phyloP scores from a whole-genome alignment of 2,113 vertebrate genomes.

The Oenanthe melanoleuca region DNA sequence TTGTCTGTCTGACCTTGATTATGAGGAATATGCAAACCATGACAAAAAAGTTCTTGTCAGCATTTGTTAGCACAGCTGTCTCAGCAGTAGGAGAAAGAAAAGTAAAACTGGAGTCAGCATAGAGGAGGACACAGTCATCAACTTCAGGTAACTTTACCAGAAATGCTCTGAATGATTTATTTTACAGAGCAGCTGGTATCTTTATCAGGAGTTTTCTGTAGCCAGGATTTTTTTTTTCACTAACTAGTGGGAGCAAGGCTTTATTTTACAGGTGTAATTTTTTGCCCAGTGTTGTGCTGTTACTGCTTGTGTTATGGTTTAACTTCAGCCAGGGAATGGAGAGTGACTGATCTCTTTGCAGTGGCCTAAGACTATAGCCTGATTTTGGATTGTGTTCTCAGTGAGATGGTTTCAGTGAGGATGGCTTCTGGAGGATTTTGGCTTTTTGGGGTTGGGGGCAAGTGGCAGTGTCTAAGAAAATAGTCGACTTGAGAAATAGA shows the following conservation, averaged over 20 bases:
- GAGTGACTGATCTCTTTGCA: background rate
- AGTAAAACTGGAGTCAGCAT: background rate
- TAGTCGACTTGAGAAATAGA: background rate
- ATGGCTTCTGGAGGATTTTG: background rate
- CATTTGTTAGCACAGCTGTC: background rate
- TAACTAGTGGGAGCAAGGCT: background rate
- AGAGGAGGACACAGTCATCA: background rate
- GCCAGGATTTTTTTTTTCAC: background rate
- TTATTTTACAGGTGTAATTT: background rate
- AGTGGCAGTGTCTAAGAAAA: background rate
- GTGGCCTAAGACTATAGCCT: background rate
- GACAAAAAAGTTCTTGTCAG: background rate
- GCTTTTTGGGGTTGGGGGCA: background rate
- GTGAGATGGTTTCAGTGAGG: background rate
- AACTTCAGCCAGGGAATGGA: background rate
- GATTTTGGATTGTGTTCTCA: background rate
- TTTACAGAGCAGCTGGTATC: background rate
- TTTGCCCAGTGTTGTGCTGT: background rate
- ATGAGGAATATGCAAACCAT: background rate
- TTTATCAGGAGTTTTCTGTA: background rate
- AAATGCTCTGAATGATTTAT: background rate
- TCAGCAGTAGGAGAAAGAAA: background rate
- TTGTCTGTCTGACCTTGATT: background rate
- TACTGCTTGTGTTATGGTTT: background rate
- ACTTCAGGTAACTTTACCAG: background rate